Conservation (phyloP, 2,797 vertebrate genomes). For the Myotis myotis region DNA sequence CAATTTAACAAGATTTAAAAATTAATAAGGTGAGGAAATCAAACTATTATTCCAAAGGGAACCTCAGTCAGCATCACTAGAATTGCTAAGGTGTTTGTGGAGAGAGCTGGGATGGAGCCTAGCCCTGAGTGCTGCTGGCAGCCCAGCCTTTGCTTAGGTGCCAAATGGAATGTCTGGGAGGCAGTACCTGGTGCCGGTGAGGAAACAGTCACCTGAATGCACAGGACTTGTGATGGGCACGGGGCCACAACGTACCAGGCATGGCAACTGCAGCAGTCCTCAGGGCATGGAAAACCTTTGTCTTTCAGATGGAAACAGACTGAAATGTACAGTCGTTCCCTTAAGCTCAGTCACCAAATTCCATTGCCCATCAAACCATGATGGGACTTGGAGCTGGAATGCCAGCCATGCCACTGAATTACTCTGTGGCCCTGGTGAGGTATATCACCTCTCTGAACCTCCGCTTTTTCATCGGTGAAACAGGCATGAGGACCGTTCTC, state of each 20-base stretch:
- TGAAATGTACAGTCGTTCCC: neutral
- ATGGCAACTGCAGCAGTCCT: neutral
- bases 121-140: neutral
- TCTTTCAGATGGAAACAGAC: neutral
- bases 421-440: neutral
- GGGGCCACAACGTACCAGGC: accelerated
- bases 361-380: neutral
- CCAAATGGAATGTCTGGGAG: neutral
- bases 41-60: neutral
- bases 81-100: neutral
- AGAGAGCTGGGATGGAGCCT: accelerated
- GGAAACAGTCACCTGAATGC: neutral
- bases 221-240: neutral
- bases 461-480: neutral
- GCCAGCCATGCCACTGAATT: neutral
- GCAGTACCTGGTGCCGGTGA: neutral
- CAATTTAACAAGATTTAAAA: neutral
- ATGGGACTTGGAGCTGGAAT: neutral
- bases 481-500: neutral
- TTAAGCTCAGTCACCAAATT: neutral
- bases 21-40: neutral
- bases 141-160: neutral
- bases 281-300: neutral
- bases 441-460: neutral
- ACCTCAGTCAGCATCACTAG: neutral